Evolutionary conservation across 1,140 invertebrate genomes (phyloP).

Genomic region (Chymomyza costata): DNA sequence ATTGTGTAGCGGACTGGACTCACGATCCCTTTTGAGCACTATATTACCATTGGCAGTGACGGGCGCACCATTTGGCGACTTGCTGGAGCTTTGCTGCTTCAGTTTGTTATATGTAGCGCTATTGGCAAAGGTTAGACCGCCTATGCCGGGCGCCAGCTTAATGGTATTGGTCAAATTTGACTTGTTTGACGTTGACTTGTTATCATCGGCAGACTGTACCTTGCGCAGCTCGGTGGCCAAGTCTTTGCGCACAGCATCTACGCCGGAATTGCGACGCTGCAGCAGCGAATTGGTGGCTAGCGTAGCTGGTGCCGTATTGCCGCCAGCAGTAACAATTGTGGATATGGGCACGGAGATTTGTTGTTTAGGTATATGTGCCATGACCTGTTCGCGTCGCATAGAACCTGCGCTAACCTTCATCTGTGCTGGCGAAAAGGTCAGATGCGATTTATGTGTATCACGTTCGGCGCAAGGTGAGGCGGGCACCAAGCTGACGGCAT

Average conservation of each 20-base stretch:
- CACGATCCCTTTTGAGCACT: constrained; percentile 52
- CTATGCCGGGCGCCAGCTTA: constrained; percentile 70
- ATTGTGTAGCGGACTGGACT: constrained; percentile 53
- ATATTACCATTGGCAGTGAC: constrained; percentile 42
- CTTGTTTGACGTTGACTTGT: constrained; percentile 17
- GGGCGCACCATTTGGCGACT: constrained; percentile 36
- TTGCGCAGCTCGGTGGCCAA: constrained; percentile 52
- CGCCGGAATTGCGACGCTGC: constrained; percentile 55
- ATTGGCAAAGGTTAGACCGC: constrained; percentile 74
- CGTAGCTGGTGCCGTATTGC: constrained; percentile 46
- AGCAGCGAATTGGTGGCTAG: constrained; percentile 57
- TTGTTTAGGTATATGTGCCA: constrained; percentile 78
- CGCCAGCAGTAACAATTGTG: constrained; percentile 29
- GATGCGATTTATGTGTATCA: constrained; percentile 79
- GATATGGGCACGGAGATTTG: constrained; percentile 74
- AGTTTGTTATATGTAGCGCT: constrained; percentile 69
- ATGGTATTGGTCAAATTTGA: constrained; percentile 57
- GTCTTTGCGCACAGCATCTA: constrained; percentile 71
- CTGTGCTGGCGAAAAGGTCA: constrained; percentile 81
- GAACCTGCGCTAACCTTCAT: constrained; percentile 77
- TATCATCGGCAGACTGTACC: constrained; percentile 38
- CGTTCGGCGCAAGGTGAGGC: constrained; percentile 50
- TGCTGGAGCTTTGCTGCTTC: constrained; percentile 53
- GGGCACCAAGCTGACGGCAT: constrained; percentile 22
- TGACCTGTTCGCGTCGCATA: constrained; percentile 64